Evolutionary conservation across 1,140 invertebrate species (phyloP).

Genomic region (Ceratoteleas bidentatus): DNA sequence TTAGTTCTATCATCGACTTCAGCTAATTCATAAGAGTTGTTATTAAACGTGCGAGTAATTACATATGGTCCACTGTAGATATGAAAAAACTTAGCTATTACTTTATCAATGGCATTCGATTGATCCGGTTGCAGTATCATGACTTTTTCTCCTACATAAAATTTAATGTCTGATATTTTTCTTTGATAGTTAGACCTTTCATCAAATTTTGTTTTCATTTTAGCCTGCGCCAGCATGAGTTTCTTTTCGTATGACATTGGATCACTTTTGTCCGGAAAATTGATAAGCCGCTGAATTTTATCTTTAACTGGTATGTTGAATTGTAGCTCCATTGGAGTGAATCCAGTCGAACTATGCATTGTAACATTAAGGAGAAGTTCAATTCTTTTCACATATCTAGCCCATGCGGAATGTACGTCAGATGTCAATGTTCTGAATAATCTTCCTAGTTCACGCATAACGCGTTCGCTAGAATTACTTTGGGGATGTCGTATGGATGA

Average conservation of each 20-base stretch:
- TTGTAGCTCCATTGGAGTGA: conserved; percentile 71
- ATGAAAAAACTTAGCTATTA: conserved; percentile 41
- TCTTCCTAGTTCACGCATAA: conserved; percentile 70
- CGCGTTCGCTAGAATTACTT: conserved; percentile 68
- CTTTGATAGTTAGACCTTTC: conserved; percentile 4
- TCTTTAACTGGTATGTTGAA: conserved; percentile 59
- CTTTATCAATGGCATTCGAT: conserved; percentile 11
- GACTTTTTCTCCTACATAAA: conserved; percentile 23
- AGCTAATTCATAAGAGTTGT: conserved; percentile 46
- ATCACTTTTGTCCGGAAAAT: too few species aligned
- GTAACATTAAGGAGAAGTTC: conserved; percentile 6
- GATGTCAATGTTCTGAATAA: conserved; percentile 67
- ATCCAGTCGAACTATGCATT: conserved; percentile 70
- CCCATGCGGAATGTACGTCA: conserved; percentile 49
- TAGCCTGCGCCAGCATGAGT: too few species aligned
- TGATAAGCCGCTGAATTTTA: too few species aligned
- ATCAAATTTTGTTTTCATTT: not conserved
- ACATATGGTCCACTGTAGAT: conserved; percentile 46
- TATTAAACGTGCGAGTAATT: conserved; percentile 15
- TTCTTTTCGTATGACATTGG: too few species aligned
- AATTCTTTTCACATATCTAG: not conserved
- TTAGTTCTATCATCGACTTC: not conserved
- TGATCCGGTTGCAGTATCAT: conserved; percentile 5
- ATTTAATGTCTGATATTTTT: conserved; percentile 41
- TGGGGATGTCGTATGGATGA: conserved; percentile 58